Conservation (phyloP, 2,113 vertebrate species). For the Erinaceus europaeus region DNA sequence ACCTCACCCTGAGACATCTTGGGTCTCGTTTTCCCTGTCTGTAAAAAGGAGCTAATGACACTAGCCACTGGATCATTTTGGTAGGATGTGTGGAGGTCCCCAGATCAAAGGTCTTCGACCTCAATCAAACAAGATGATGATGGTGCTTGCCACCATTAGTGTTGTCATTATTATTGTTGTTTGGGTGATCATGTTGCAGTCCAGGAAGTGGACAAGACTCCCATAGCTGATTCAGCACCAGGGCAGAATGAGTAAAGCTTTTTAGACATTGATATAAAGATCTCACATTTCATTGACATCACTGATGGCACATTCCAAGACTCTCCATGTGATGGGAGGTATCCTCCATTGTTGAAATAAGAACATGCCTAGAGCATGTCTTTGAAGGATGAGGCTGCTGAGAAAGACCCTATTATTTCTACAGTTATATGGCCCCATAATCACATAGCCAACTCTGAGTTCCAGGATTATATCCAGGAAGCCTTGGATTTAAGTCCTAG, state of each 20-base stretch:
- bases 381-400: background rate
- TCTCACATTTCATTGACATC: background rate
- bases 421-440: background rate
- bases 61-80: constrained; percentile 8
- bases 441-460: background rate
- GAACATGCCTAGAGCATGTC: background rate
- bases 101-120: constrained; percentile 67
- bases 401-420: background rate
- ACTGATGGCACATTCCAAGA: background rate
- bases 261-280: background rate
- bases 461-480: background rate
- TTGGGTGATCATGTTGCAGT: background rate
- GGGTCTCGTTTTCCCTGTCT: constrained; percentile 58
- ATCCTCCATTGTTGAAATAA: background rate
- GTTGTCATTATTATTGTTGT: constrained; percentile 54
- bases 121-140: constrained; percentile 37
- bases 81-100: constrained; percentile 34
- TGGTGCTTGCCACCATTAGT: constrained; percentile 25
- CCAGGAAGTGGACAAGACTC: constrained; percentile 19
- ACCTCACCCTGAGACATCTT: constrained; percentile 57
- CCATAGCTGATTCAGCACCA: constrained; percentile 8
- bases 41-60: constrained; percentile 71
- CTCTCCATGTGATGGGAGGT: background rate
- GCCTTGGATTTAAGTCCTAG: background rate
- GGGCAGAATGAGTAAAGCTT: background rate